These are phyloP conservation scores for Uloborus diversus DNA, from an alignment of 1,140 invertebrate genomes.

Conservation along the genomic window DNA sequence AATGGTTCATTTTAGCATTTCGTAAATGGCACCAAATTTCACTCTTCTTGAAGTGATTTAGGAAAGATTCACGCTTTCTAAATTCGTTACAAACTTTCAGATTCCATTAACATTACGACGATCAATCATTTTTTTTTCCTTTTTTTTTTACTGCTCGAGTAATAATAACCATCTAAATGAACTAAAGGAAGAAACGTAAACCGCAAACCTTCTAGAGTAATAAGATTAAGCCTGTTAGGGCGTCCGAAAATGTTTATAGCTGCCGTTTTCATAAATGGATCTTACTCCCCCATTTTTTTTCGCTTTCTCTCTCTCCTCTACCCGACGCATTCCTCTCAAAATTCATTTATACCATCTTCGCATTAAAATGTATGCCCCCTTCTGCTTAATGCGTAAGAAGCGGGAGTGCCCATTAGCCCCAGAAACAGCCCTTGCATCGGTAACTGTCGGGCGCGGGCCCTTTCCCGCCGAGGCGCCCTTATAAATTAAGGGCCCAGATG, in stretches of 20 bases:
- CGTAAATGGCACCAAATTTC: too few species aligned
- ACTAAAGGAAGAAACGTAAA: too few species aligned
- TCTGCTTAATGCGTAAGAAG: slow-evolving; percentile 31
- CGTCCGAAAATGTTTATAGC: not conserved
- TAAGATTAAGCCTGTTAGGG: too few species aligned
- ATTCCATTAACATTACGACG: too few species aligned
- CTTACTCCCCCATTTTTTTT: not conserved
- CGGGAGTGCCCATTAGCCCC: slow-evolving; percentile 41
- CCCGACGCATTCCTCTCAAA: slow-evolving; percentile 12
- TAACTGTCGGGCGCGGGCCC: slow-evolving; percentile 24
- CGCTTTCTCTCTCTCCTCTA: not conserved
- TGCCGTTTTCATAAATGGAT: not conserved
- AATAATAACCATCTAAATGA: too few species aligned
- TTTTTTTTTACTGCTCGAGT: too few species aligned
- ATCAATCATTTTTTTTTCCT: too few species aligned
- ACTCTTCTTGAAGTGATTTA: too few species aligned
- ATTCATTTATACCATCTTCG: slow-evolving; percentile 49
- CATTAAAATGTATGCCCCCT: slow-evolving; percentile 51
- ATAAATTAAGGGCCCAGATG: slow-evolving; percentile 53
- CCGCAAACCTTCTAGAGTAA: too few species aligned
- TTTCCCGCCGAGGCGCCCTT: slow-evolving; percentile 37
- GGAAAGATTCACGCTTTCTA: too few species aligned
- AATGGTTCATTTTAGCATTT: too few species aligned
- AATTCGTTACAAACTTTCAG: too few species aligned
- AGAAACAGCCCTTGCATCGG: slow-evolving; percentile 29